Evolutionary conservation across 2,797 vertebrate genomes (phyloP), one percentile per base, ranked within the genome.

Genomic region (Eremophila alpestris): DNA sequence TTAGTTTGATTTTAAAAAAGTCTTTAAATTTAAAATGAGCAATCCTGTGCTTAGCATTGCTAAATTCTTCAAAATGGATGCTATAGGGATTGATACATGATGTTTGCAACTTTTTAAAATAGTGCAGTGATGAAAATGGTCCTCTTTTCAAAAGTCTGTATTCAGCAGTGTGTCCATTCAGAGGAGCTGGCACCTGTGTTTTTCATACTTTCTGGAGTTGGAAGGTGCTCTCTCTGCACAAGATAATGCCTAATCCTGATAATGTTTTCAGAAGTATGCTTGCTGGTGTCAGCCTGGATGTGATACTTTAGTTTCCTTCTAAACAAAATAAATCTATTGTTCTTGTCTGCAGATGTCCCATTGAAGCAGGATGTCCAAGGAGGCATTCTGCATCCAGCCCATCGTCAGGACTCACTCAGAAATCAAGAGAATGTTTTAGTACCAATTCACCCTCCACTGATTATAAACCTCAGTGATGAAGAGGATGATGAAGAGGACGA

Each of bases 381-480:
- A 94, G 91, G 81, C 69, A 92, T 85, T 92, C 83, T 87, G 73
- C 60, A 89, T 76, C 70, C 40, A 41, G 64, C 32, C 38, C 87
- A 94, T 70, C 74, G 18, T 90, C 95, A 97, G 87, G 96, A 97
- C 54, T 77, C 91, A 48, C 34, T 89, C 67, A 96, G 94, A 94
- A 62, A 81, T 88, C 94, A 95, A 71, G 94, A 97, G 65, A 96
- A 55, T 73, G 26, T 96, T 92, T 92, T 94, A 52, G 54, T 87
- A 63, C 97, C 97, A 23, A 95, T 97, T 91, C 97, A 98, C 38
- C 94, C 97, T 88, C 97, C 98, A 36, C 68, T 98, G 84, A 95
- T 98, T 82, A 97, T 98, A 89, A 96, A 96, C 64, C 89, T 97
- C 49, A 96, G 70, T 27, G 91, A 98, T 30, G 90, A 97, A 21